phyloP scores from a whole-genome alignment of 2,797 vertebrate genomes.

The Danio tinwini region DNA sequence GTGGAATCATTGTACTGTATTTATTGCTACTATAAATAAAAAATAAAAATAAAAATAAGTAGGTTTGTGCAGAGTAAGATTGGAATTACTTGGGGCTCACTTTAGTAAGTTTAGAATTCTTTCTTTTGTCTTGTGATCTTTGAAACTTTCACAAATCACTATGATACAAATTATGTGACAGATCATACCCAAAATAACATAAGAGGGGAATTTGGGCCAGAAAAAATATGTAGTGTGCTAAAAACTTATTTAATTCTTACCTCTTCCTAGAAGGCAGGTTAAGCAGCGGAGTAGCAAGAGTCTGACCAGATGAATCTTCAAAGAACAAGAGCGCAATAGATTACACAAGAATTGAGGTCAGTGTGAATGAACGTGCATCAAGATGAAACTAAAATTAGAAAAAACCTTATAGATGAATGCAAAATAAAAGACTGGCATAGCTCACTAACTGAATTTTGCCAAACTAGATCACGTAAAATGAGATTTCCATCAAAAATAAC shows the following conservation, averaged over 20 bases:
- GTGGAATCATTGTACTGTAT: too few species aligned
- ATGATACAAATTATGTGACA: too few species aligned
- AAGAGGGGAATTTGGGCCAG: too few species aligned
- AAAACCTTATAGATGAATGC: not conserved
- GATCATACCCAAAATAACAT: too few species aligned
- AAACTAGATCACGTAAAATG: not conserved
- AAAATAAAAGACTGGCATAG: not conserved
- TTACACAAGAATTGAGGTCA: not conserved
- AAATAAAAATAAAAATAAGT: too few species aligned
- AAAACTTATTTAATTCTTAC: slow-evolving; percentile 72
- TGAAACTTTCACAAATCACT: too few species aligned
- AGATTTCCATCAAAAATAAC: slow-evolving; percentile 2
- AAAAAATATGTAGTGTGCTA: not conserved
- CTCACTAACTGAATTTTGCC: slow-evolving; percentile 2
- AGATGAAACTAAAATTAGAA: not conserved
- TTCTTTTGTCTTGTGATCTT: too few species aligned
- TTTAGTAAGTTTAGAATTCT: too few species aligned
- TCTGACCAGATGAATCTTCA: slow-evolving; percentile 91
- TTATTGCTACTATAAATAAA: too few species aligned
- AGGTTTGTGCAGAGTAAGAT: too few species aligned
- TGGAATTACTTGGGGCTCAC: too few species aligned
- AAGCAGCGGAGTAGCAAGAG: slow-evolving; percentile 90
- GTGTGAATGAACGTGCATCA: not conserved
- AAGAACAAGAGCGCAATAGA: slow-evolving; percentile 49
- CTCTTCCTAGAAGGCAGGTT: slow-evolving; percentile 96